phyloP scores from a whole-genome alignment of 2,113 vertebrate genomes.

The Channa argus region DNA sequence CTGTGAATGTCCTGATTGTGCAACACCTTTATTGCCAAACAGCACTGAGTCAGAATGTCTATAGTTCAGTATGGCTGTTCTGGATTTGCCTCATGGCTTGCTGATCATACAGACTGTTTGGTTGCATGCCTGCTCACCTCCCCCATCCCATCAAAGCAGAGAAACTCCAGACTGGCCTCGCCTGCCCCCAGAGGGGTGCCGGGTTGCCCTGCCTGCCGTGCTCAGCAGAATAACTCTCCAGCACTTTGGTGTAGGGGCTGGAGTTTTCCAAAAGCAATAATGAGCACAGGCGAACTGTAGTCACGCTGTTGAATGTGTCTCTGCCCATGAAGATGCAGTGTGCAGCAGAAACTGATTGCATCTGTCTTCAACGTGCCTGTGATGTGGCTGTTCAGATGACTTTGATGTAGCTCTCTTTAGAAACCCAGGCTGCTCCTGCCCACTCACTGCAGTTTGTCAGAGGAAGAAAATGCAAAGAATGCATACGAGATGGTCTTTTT shows the following conservation, averaged over 20 bases:
- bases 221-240: slow-evolving; percentile 76
- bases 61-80: slow-evolving; percentile 45
- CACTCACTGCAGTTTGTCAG: slow-evolving; percentile 42
- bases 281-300: slow-evolving; percentile 27
- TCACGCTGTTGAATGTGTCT: slow-evolving; percentile 34
- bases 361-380: slow-evolving; percentile 29
- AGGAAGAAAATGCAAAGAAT: slow-evolving; percentile 41
- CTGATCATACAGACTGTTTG: slow-evolving; percentile 63
- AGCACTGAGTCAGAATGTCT: slow-evolving; percentile 57
- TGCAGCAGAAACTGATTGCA: slow-evolving; percentile 8
- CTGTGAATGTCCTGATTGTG: slow-evolving; percentile 49
- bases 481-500: slow-evolving; percentile 5
- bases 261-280: slow-evolving; percentile 74
- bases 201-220: slow-evolving; percentile 60
- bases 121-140: slow-evolving; percentile 70
- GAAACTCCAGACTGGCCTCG: slow-evolving; percentile 64
- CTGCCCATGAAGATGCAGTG: slow-evolving; percentile 18
- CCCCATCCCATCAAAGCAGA: slow-evolving; percentile 59
- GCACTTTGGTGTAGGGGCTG: slow-evolving; percentile 57
- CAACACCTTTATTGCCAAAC: slow-evolving; percentile 66
- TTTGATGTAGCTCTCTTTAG: slow-evolving; percentile 22
- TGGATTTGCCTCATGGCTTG: slow-evolving; percentile 56
- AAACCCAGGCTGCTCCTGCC: slow-evolving; percentile 18
- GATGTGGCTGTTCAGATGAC: slow-evolving; percentile 37
- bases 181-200: slow-evolving; percentile 47